phyloP scores from a whole-genome alignment of 1,140 invertebrate species.

The Nebria ingens region DNA sequence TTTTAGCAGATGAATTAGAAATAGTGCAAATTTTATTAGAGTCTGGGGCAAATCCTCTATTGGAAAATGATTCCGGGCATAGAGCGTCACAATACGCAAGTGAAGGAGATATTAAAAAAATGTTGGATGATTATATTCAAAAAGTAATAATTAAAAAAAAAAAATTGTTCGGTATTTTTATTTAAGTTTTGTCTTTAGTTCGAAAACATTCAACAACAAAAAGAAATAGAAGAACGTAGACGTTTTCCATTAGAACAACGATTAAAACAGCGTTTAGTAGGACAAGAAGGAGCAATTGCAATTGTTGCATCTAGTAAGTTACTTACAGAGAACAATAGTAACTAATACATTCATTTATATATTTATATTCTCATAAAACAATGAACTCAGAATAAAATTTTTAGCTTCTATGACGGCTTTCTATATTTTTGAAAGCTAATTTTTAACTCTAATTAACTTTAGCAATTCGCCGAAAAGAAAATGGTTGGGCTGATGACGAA shows the following conservation, averaged over 20 bases:
- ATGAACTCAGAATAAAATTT: no score
- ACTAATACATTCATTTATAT: conserved; percentile 13
- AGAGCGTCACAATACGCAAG: conserved; percentile 65
- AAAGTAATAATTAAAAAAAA: neutral
- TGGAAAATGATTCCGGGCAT: conserved; percentile 69
- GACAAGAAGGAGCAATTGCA: conserved; percentile 80
- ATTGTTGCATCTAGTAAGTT: conserved; percentile 66
- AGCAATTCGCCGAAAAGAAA: conserved; percentile 84
- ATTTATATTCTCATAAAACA: no score
- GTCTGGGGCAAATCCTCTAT: conserved; percentile 57
- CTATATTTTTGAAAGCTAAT: conserved; percentile 4
- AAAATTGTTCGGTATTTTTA: conserved; percentile 14
- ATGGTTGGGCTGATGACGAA: conserved; percentile 83
- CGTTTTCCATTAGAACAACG: conserved; percentile 82
- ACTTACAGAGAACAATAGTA: conserved; percentile 5
- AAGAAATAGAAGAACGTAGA: conserved; percentile 70
- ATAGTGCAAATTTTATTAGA: conserved; percentile 51
- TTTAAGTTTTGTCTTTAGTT: conserved; percentile 32
- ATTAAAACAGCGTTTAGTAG: conserved; percentile 75
- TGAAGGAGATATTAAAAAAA: conserved; percentile 34
- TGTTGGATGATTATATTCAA: conserved; percentile 21
- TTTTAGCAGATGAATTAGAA: conserved; percentile 56
- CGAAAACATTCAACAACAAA: conserved; percentile 40
- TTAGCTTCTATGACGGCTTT: neutral
- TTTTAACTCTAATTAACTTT: conserved; percentile 13